Conservation (phyloP, 2,113 vertebrate genomes). For the Steatornis caripensis region DNA sequence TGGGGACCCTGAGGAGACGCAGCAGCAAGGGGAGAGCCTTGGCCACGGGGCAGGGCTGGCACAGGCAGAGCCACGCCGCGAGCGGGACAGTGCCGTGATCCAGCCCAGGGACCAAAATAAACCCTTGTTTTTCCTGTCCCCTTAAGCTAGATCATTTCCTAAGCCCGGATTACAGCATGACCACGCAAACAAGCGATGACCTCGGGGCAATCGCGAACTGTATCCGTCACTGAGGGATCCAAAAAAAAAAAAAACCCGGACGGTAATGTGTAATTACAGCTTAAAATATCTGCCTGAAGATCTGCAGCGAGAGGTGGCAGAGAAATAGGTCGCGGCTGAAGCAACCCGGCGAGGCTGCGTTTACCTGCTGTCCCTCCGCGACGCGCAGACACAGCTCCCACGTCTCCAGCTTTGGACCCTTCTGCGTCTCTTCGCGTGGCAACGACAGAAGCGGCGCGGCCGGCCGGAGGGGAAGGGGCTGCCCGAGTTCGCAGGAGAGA, state of each 20-base stretch:
- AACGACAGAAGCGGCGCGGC: neutral
- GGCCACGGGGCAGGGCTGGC: neutral
- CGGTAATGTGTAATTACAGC: neutral
- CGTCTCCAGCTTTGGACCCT: neutral
- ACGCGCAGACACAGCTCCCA: neutral
- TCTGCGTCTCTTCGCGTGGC: accelerated
- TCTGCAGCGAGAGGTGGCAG: neutral
- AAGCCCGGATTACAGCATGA: neutral
- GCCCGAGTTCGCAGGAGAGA: neutral
- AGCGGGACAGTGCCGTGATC: neutral
- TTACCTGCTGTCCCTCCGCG: neutral
- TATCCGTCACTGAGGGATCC: neutral
- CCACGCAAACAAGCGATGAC: neutral
- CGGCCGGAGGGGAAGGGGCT: neutral
- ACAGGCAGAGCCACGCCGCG: neutral
- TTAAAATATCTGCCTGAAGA: neutral
- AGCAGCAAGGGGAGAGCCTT: neutral
- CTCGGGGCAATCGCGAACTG: accelerated
- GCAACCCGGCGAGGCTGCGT: neutral
- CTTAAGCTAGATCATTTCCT: neutral
- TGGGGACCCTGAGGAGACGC: neutral
- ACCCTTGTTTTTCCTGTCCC: neutral
- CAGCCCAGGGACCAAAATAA: neutral
- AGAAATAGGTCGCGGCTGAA: neutral
- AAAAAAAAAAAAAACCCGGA: no score